Evolutionary conservation across 1,140 invertebrate genomes (phyloP).

Genomic region (Sesamia nonagrioides): DNA sequence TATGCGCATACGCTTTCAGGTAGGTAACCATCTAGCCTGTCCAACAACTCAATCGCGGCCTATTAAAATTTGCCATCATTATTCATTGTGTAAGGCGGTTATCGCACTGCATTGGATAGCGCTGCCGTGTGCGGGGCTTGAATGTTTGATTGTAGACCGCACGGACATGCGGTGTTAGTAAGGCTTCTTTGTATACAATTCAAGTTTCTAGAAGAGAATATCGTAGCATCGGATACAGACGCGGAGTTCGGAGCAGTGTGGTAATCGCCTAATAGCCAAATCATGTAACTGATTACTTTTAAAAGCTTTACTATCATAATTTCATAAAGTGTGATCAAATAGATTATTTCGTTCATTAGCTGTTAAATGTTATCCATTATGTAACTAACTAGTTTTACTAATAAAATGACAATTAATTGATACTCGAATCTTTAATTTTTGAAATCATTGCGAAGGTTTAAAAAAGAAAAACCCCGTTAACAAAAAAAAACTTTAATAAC

Average conservation of each 20-base stretch:
- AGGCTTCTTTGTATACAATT: too few species aligned
- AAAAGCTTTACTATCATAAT: conserved; percentile 19
- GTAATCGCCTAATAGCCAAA: neutral
- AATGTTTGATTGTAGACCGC: too few species aligned
- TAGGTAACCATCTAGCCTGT: too few species aligned
- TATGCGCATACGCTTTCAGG: too few species aligned
- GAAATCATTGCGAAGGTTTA: neutral
- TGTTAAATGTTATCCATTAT: conserved; percentile 24
- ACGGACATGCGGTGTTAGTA: too few species aligned
- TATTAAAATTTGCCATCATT: neutral
- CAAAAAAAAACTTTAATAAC: neutral
- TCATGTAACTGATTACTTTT: neutral
- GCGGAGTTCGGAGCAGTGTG: too few species aligned
- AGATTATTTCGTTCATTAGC: neutral
- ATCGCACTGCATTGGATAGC: too few species aligned
- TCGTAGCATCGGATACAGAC: too few species aligned
- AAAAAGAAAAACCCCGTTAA: neutral
- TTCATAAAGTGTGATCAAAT: neutral
- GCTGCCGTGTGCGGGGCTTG: too few species aligned
- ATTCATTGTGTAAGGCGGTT: neutral
- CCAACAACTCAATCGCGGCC: too few species aligned
- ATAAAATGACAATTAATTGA: neutral
- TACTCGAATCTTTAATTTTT: neutral
- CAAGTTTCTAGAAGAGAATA: too few species aligned
- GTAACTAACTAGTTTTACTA: conserved; percentile 15